Base-by-base conservation (phyloP, 2,797 vertebrate genomes). In the Girardinus metallicus region DNA sequence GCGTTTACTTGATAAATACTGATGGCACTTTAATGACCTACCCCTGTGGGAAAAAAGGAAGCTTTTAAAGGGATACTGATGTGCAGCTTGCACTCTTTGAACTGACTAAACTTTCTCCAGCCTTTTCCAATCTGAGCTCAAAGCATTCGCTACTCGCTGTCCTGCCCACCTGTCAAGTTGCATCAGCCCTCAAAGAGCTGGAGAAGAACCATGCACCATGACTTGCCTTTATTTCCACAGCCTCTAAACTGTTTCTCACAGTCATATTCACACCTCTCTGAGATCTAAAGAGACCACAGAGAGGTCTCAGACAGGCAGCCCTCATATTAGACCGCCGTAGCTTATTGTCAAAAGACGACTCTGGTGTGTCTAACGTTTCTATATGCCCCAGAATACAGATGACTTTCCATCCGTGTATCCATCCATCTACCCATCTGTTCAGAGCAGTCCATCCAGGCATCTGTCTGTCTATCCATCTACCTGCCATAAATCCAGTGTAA, bases 161-260 rank as follows among this genome's bases (percentile, higher is more conserved):
- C 83, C 85, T 79, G 44, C 89, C 91, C 83, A 87, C 90, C 92
- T 94, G 95, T 95, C 93, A 86, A 71, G 77, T 85, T 84, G 64
- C 84, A 95, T 96, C 62, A 84, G 71, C 74, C 77, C 87, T 81
- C 82, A 77, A 72, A 78, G 77, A 79, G 81, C 81, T 75, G 78
- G 91, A 96, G 85, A 91, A 88, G 87, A 95, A 94, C 85, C 95
- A 95, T 87, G 85, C 85, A 2, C 87, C 79, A 26, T 49, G 84
- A 88, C 77, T 68, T 1, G 76, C 84, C 83, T 91, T 92, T 92
- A 86, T 93, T 93, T 92, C 83, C 80, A 81, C 75, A 60, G 41
- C 36, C 73, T 84, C 70, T 79, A 66, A 84, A 75, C 74, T 74
- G 46, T 84, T 81, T 87, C 85, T 81, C 82, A 79, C 75, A 75